Evolutionary conservation across 2,888 invertebrate species (phyloP).

Genomic region (Bembecia ichneumoniformis): DNA sequence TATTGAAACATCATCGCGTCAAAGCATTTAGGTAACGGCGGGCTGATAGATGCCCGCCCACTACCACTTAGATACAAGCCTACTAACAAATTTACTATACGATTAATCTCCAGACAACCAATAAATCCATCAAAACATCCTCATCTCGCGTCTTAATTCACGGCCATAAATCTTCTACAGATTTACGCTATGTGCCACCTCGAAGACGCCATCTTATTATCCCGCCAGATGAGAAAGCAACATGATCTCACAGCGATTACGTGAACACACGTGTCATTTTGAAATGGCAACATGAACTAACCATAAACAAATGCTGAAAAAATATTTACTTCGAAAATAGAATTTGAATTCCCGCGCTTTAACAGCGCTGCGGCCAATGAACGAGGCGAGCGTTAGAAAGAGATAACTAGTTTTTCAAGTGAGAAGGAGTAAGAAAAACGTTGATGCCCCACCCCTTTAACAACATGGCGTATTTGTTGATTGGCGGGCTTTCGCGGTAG

Average conservation of each 20-base stretch:
- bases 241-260: constrained; percentile 7
- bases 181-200: constrained; percentile 52
- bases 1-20: neutral
- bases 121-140: constrained; percentile 58
- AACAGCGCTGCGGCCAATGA: constrained; percentile 67
- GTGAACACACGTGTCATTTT: constrained; percentile 42
- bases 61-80: constrained; percentile 16
- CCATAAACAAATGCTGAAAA: constrained; percentile 60
- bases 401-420: constrained; percentile 32
- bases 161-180: constrained; percentile 46
- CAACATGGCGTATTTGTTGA: constrained; percentile 77
- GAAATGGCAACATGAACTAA: constrained; percentile 23
- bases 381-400: constrained; percentile 44
- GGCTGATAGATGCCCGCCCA: constrained; percentile 42
- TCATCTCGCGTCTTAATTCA: constrained; percentile 52
- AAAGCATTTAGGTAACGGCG: constrained; percentile 7
- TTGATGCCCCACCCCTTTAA: constrained; percentile 70
- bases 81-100: constrained; percentile 33
- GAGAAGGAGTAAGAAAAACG: constrained; percentile 35
- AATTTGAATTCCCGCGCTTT: constrained; percentile 68
- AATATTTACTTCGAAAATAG: constrained; percentile 69
- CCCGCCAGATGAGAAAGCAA: constrained; percentile 33
- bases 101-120: constrained; percentile 45
- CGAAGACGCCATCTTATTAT: constrained; percentile 36
- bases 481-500: constrained; percentile 65